A percentile compares a stretch with the other conserved stretches of the same genome.
Evolutionary conservation across 2,888 invertebrate species (phyloP).

Genomic region (Caenorhabditis angaria): DNA sequence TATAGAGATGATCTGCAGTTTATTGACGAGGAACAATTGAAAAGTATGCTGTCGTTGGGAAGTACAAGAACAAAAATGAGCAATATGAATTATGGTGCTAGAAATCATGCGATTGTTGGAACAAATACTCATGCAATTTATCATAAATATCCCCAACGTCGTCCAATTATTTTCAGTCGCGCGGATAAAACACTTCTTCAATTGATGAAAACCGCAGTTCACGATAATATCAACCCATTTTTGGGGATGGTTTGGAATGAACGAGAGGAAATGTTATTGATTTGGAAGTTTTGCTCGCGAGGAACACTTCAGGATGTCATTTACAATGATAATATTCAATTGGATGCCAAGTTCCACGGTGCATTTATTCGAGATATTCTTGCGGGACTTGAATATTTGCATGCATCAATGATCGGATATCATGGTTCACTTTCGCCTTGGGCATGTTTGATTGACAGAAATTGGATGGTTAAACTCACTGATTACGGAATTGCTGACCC

Average conservation of each 20-base stretch:
- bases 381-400: slow-evolving; percentile 58
- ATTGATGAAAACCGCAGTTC: slow-evolving; percentile 85
- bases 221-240: slow-evolving; percentile 96
- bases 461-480: slow-evolving; percentile 62
- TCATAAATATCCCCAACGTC: slow-evolving; percentile 53
- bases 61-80: slow-evolving; percentile 59
- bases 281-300: slow-evolving; percentile 71
- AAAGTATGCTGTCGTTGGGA: slow-evolving; percentile 60
- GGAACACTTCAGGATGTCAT: slow-evolving; percentile 56
- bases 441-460: slow-evolving; percentile 60
- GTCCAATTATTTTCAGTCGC: slow-evolving; percentile 55
- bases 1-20: slow-evolving; percentile 57
- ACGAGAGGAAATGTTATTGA: slow-evolving; percentile 66
- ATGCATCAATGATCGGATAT: slow-evolving; percentile 56
- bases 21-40: slow-evolving; percentile 58
- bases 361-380: slow-evolving; percentile 61
- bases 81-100: slow-evolving; percentile 54
- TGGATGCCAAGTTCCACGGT: slow-evolving; percentile 60
- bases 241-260: slow-evolving; percentile 79
- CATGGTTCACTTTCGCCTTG: slow-evolving; percentile 61
- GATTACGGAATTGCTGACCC: slow-evolving; percentile 67
- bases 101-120: slow-evolving; percentile 69
- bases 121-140: slow-evolving; percentile 59
- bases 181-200: slow-evolving; percentile 52
- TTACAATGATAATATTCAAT: slow-evolving; percentile 53